Evolutionary conservation across 1,140 invertebrate genomes (phyloP), one percentile per base, ranked within the genome.

Genomic region (Drosophila kikkawai): DNA sequence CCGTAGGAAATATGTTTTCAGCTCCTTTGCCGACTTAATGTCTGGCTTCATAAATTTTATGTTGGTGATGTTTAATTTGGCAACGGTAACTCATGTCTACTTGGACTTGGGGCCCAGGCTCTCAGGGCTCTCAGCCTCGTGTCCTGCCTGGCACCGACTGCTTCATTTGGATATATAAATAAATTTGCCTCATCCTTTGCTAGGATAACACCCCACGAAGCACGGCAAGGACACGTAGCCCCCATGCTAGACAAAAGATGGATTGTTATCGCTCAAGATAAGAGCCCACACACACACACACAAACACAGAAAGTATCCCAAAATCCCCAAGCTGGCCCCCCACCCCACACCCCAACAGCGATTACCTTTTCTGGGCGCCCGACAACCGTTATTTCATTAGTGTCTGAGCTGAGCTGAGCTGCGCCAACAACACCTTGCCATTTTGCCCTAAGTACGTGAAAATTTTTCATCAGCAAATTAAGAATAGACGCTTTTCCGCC

Each of bases 201-300:
- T 4, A 3, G 50, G n/a, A 61, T 36, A 78, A 36, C 47, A 53
- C 29, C 53, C 56, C 61, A 65, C 36, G n/a, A 36, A 26, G 61
- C 71, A 79, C 17, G 63, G 57, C 65, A 77, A 75, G 48, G 48
- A 64, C 73, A 90, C 69, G 81, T 84, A 63, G 53, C 44, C 44
- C 47, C 41, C 47, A 55, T 66, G 80, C 69, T 70, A 90, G 85
- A 85, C 81, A 88, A 88, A 85, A 88, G 85, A 88, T 88, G 82
- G 85, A 88, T 88, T 88, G 85, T 88, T 90, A 88, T 90, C 85
- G 86, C 71, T 90, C 81, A 90, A 90, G 86, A 88, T 88, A 90
- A 90, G 61, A 68, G 65, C 66, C 53, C 26, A 39, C 39, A 42
- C 45, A 66, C 39, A 53, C 26, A 45, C 19, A 22, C 19, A 48